Conservation (phyloP, 2,888 invertebrate species). For the Latheticus oryzae region DNA sequence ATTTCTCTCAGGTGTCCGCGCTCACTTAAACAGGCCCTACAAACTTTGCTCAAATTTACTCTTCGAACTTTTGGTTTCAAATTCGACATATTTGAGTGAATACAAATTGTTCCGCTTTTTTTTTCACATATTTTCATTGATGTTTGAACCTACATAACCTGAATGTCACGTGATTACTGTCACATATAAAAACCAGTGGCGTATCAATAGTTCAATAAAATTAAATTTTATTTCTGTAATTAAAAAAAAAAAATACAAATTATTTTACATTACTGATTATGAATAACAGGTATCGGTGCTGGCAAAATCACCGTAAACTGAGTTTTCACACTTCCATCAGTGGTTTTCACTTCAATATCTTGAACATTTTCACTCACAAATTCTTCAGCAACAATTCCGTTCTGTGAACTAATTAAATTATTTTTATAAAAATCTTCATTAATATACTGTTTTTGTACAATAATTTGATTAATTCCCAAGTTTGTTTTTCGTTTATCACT, state of each 20-base stretch:
- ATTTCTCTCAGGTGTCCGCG: slow-evolving; percentile 56
- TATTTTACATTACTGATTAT: slow-evolving; percentile 28
- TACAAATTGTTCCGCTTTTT: not conserved
- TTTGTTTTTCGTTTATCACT: slow-evolving; percentile 11
- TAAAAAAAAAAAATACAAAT: not conserved
- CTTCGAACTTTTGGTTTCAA: slow-evolving; percentile 36
- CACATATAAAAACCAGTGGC: too few species aligned
- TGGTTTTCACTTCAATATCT: slow-evolving; percentile 28
- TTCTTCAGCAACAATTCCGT: slow-evolving; percentile 33
- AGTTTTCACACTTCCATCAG: slow-evolving; percentile 29
- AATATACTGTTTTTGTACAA: slow-evolving; percentile 4
- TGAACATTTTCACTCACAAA: slow-evolving; percentile 30
- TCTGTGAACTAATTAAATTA: slow-evolving; percentile 30
- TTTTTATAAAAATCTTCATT: slow-evolving; percentile 20
- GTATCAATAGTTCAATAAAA: too few species aligned
- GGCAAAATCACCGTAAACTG: slow-evolving; percentile 40
- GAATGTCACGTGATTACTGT: too few species aligned
- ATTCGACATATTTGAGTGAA: slow-evolving; percentile 9
- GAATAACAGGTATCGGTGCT: slow-evolving; percentile 38
- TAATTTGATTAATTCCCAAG: slow-evolving; percentile 1
- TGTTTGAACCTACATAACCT: too few species aligned
- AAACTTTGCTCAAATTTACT: slow-evolving; percentile 56
- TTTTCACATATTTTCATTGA: too few species aligned
- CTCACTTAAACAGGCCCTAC: slow-evolving; percentile 59
- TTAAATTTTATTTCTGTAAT: not conserved